Conservation (phyloP, 2,888 invertebrate genomes). For the Drepana falcataria region DNA sequence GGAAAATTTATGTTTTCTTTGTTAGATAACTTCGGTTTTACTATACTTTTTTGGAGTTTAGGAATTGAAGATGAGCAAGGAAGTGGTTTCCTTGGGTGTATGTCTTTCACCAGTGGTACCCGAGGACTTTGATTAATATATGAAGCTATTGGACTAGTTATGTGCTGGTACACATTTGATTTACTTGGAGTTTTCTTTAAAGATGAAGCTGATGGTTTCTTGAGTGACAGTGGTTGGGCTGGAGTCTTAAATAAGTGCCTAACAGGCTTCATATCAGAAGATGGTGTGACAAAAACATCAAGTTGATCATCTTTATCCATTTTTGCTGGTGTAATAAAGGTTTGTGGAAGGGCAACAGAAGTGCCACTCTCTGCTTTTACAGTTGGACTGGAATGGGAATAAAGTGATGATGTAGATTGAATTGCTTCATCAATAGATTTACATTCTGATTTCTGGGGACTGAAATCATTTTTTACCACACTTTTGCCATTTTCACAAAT, state of each 20-base stretch:
- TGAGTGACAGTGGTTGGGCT: constrained; percentile 25
- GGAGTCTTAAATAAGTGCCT: constrained; percentile 44
- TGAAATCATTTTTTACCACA: neutral
- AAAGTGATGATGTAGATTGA: neutral
- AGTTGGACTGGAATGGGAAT: neutral
- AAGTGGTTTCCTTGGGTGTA: constrained; percentile 49
- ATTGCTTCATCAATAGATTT: neutral
- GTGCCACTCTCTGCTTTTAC: neutral
- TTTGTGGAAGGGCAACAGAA: neutral
- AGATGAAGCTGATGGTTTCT: constrained; percentile 30
- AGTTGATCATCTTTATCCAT: constrained; percentile 9
- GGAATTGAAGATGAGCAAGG: constrained; percentile 45
- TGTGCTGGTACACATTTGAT: constrained; percentile 44
- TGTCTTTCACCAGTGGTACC: constrained; percentile 47
- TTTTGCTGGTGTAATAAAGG: constrained; percentile 29
- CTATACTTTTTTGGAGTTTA: constrained; percentile 30
- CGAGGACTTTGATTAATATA: constrained; percentile 57
- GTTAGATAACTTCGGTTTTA: constrained; percentile 22
- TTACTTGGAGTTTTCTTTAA: constrained; percentile 37
- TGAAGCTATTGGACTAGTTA: constrained; percentile 58
- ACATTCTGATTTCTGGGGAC: neutral
- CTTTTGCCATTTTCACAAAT: neutral
- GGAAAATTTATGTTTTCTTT: constrained; percentile 54
- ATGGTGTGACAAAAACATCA: constrained; percentile 20
- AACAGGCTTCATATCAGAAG: constrained; percentile 11